A percentile compares a stretch with the other conserved stretches of the same genome.
Conservation (phyloP, 2,888 invertebrate species). For the Phytoseiulus persimilis region DNA sequence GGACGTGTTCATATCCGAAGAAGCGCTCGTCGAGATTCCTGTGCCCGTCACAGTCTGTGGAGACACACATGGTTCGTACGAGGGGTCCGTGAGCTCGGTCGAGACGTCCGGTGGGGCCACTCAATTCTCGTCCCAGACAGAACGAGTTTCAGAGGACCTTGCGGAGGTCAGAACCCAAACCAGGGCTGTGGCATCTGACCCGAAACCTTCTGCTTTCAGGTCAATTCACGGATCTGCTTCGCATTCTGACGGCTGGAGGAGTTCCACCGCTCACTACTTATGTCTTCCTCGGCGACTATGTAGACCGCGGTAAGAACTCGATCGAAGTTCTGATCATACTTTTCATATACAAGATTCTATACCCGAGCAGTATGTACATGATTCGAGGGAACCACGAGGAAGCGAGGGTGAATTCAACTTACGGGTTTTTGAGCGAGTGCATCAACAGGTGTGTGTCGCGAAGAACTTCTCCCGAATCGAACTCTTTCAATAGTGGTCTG, state of each 20-base stretch:
- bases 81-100: no score
- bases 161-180: no score
- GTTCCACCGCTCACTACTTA: not conserved
- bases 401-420: not conserved
- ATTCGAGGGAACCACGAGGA: constrained; percentile 17
- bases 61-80: constrained; percentile 15
- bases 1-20: not conserved
- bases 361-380: not conserved
- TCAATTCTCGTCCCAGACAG: no score
- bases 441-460: not conserved
- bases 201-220: not conserved
- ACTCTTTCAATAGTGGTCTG: no score
- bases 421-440: constrained; percentile 10
- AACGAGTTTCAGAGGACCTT: no score
- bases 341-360: constrained; percentile 25
- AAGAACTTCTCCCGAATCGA: no score
- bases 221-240: constrained; percentile 11
- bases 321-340: constrained; percentile 29
- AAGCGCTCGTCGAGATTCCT: not conserved
- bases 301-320: constrained; percentile 29
- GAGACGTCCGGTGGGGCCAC: no score
- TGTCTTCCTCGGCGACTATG: constrained; percentile 17
- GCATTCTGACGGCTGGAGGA: not conserved
- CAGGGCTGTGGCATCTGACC: no score
- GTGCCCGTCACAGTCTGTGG: constrained; percentile 8